A percentile compares a stretch with the other conserved stretches of the same genome.
phyloP scores from a whole-genome alignment of 2,113 vertebrate species.

The Calypte anna region DNA sequence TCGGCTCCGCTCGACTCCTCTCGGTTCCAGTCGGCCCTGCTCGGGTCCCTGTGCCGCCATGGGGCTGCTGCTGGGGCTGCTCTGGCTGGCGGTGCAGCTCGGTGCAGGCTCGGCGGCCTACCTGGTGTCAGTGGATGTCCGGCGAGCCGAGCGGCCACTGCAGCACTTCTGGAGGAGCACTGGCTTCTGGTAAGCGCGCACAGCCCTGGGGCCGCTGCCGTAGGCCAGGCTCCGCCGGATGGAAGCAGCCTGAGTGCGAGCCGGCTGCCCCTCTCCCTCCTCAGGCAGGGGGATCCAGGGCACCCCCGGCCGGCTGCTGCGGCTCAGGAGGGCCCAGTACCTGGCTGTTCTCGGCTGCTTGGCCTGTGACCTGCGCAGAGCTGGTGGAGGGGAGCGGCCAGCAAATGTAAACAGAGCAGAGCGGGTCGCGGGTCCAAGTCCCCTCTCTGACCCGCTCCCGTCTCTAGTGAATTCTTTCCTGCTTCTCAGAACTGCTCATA shows the following conservation, averaged over 20 bases:
- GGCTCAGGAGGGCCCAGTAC: background rate
- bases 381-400: background rate
- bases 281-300: accelerated
- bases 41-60: background rate
- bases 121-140: conserved; percentile 2
- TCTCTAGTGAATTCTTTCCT: background rate
- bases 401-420: no score
- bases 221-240: background rate
- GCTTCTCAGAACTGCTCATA: accelerated
- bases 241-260: background rate
- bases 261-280: no score
- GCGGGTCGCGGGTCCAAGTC: no score
- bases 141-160: conserved; percentile 11
- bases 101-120: background rate
- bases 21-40: no score
- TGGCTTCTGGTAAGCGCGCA: conserved; percentile 56
- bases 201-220: background rate
- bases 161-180: conserved; percentile 59
- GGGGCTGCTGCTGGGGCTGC: background rate
- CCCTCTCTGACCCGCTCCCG: no score
- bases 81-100: background rate
- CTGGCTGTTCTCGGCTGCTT: no score
- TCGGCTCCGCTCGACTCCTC: no score
- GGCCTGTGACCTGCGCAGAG: background rate
- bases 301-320: background rate